A percentile compares a stretch with the other conserved stretches of the same genome.
Evolutionary conservation across 2,888 invertebrate species (phyloP).

Genomic region (Pyrochroa serraticornis): DNA sequence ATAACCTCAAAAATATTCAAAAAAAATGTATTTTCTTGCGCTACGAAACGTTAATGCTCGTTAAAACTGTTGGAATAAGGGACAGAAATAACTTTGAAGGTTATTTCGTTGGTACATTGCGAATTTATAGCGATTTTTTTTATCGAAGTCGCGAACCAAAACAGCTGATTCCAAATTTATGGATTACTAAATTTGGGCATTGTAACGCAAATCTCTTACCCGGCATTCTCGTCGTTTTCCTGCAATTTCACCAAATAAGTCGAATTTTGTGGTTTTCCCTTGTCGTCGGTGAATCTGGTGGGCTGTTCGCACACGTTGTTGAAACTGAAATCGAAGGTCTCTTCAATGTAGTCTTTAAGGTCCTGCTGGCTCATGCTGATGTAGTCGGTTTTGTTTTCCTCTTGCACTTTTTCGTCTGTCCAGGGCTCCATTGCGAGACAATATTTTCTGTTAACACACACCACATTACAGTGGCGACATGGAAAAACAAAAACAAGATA

Average conservation of each 20-base stretch:
- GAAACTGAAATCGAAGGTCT: conserved; percentile 55
- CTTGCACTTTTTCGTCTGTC: conserved; percentile 38
- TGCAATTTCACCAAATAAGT: conserved; percentile 56
- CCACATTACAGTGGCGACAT: conserved; percentile 34
- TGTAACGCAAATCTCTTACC: conserved; percentile 49
- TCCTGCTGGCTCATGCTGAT: conserved; percentile 51
- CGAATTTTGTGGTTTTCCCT: conserved; percentile 49
- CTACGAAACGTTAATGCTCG: not conserved
- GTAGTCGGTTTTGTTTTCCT: conserved; percentile 41
- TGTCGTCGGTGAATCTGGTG: conserved; percentile 47
- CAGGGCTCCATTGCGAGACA: conserved; percentile 38
- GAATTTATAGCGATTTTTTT: conserved; percentile 1
- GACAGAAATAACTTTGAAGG: not conserved
- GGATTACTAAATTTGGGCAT: conserved; percentile 47
- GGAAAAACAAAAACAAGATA: conserved; percentile 31
- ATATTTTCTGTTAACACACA: conserved; percentile 25
- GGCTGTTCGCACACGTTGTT: conserved; percentile 58
- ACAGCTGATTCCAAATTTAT: conserved; percentile 35
- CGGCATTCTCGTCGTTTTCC: conserved; percentile 58
- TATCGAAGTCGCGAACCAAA: conserved; percentile 29
- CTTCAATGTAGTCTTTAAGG: conserved; percentile 61
- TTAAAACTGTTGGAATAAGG: not conserved
- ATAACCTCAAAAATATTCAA: conserved; percentile 4
- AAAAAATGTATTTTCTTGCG: not conserved
- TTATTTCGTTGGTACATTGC: too few relatives aligned